A percentile compares a stretch with the other conserved stretches of the same genome.
Evolutionary conservation across 2,797 vertebrate genomes (phyloP).

Genomic region (Gymnothorax reevesii): DNA sequence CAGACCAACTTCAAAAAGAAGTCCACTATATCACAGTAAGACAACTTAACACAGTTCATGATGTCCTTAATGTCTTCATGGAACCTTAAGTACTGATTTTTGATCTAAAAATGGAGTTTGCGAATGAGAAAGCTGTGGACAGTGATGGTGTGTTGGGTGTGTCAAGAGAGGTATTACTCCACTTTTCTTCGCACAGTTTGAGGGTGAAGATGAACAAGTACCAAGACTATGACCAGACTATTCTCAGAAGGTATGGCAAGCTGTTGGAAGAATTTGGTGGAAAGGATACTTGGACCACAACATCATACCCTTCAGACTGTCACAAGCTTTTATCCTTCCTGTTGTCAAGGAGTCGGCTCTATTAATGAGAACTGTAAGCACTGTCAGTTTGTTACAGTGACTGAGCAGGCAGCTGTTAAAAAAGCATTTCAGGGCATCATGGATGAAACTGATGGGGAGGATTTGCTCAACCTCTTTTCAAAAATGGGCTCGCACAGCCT

Average conservation of each 20-base stretch:
- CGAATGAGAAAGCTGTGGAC: constrained; percentile 40
- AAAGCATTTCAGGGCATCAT: constrained; percentile 6
- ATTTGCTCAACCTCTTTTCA: constrained; percentile 39
- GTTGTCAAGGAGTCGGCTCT: constrained; percentile 30
- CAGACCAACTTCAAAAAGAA: constrained; percentile 33
- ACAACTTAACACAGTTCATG: constrained; percentile 36
- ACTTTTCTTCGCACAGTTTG: neutral
- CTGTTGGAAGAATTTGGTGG: constrained; percentile 40
- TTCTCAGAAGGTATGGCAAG: neutral
- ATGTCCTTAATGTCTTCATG: constrained; percentile 41
- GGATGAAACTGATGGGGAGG: constrained; percentile 15
- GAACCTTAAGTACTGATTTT: constrained; percentile 36
- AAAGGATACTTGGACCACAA: constrained; percentile 30
- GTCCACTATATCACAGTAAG: constrained; percentile 33
- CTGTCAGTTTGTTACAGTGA: constrained; percentile 24
- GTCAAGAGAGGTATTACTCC: constrained; percentile 26
- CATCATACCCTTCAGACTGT: neutral
- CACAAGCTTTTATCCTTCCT: constrained; percentile 28
- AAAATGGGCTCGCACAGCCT: constrained; percentile 34
- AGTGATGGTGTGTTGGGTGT: constrained; percentile 31
- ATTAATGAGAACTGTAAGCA: constrained; percentile 16
- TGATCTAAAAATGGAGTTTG: constrained; percentile 36
- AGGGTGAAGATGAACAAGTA: no score
- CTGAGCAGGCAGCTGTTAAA: constrained; percentile 24
- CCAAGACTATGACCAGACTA: constrained; percentile 26